Evolutionary conservation across 2,113 vertebrate genomes (phyloP).

Genomic region (Polyodon spathula): DNA sequence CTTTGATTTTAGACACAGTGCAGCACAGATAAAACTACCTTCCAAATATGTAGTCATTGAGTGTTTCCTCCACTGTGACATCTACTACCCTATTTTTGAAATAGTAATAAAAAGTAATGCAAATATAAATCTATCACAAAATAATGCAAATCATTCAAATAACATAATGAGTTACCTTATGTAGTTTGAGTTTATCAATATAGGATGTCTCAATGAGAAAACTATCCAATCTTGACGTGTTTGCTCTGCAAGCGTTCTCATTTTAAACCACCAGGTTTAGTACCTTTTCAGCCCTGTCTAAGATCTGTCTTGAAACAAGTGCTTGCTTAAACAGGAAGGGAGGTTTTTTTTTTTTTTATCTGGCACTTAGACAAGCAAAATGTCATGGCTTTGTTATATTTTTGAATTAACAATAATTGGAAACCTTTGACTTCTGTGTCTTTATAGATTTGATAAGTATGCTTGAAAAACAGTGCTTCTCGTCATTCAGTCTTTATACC

Average conservation of each 20-base stretch:
- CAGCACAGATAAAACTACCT: too few species aligned
- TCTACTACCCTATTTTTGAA: too few species aligned
- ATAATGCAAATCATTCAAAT: too few species aligned
- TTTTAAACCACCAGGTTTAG: not conserved
- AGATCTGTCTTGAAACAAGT: slow-evolving; percentile 51
- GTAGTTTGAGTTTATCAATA: too few species aligned
- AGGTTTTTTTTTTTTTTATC: slow-evolving; percentile 46
- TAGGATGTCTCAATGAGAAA: too few species aligned
- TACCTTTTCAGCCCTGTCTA: not conserved
- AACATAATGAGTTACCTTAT: too few species aligned
- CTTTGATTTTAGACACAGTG: too few species aligned
- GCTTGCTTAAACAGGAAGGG: slow-evolving; percentile 43
- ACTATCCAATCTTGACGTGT: not conserved
- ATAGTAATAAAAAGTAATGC: too few species aligned
- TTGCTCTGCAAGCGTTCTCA: too few species aligned
- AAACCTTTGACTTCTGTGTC: slow-evolving; percentile 30
- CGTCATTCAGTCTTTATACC: slow-evolving; percentile 31
- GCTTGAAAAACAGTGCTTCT: slow-evolving; percentile 14
- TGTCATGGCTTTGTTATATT: slow-evolving; percentile 46
- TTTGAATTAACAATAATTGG: slow-evolving; percentile 56
- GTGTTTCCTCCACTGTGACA: too few species aligned
- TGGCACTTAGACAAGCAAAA: slow-evolving; percentile 47
- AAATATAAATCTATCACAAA: too few species aligned
- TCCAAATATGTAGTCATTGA: too few species aligned
- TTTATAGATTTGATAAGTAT: slow-evolving; percentile 37